A percentile compares a stretch with the other conserved stretches of the same genome.
Conservation (phyloP, 2,797 vertebrate species). For the Hypotaenidia philippensis region DNA sequence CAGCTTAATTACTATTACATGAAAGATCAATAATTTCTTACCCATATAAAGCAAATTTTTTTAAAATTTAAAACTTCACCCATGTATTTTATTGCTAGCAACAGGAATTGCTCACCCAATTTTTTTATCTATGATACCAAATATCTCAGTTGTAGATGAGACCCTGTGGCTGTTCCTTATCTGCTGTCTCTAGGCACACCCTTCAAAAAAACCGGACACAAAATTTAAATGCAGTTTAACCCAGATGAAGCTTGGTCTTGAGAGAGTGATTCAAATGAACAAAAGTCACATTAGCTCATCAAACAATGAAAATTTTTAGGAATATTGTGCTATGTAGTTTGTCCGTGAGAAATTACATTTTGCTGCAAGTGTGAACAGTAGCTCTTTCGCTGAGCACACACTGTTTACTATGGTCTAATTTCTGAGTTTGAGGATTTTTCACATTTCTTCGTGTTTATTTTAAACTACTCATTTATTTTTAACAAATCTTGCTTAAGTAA, state of each 20-base stretch:
- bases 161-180: background rate
- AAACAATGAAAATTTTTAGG: background rate
- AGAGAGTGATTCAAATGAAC: background rate
- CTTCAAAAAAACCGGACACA: background rate
- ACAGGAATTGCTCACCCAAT: background rate
- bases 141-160: background rate
- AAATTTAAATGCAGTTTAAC: background rate
- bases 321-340: background rate
- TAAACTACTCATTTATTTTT: slow-evolving; percentile 52
- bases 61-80: background rate
- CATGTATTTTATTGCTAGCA: background rate
- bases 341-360: background rate
- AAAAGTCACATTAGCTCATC: background rate
- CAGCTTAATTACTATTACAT: background rate
- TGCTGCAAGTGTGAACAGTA: background rate
- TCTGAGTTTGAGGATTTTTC: background rate
- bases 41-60: background rate
- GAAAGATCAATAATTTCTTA: background rate
- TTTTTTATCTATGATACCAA: background rate
- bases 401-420: background rate
- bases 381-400: background rate
- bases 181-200: background rate
- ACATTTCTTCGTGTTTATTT: slow-evolving; percentile 1
- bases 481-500: slow-evolving; percentile 28
- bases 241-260: background rate